Base-by-base conservation (phyloP, 64 coral and sea anemone species). In the Hydrozoanthus tunicans region DNA sequence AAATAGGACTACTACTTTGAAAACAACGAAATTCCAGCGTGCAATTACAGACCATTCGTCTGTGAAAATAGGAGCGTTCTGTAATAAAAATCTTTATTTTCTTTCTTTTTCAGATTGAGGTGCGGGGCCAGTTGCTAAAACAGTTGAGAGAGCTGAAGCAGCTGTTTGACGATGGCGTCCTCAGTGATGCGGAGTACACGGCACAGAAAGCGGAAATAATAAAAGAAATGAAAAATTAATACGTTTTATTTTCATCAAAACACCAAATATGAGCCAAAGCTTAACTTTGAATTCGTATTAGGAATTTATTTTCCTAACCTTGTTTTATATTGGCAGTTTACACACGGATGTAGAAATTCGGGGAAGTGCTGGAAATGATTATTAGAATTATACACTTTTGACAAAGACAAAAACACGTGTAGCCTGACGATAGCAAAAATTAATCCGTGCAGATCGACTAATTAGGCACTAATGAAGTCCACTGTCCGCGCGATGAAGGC, bases 171-270 rank as follows among this genome's bases (percentile, higher is more conserved):
- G 77, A 79, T 24, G 77, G 77, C 77, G 53, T 79, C 8, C 5
- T 79, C 77, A 79, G 54, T 79, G 77, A 79, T 79, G 77, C 24
- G 2, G 77, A 79, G 54, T 79, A 79, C 77, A 55, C 77, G 77
- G 77, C 77, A 57, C 77, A 79, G 77, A 79, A 79, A 79, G 77
- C 56, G 8, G 53, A 79, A 79, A 79, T 58, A 79, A 59, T 79
- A 79, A 79, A 79, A 79, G 77, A 79, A 79, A 79, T 79, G 77
- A 79, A 53, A 79, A 59, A 3, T 79, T 58, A 79, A 79, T 55
- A 79, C 54, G 77, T 79, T 79, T 24, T 54, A 3, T 77, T 54
- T 55, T 70, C 68, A 54, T 54, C 55, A 15, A 54, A 54, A 52
- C 52, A 77, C 55, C 74, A 25, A 77, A 56, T 77, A 77, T 54